Evolutionary conservation across 2,888 invertebrate species (phyloP).

Genomic region (Minunthozetes semirufus): DNA sequence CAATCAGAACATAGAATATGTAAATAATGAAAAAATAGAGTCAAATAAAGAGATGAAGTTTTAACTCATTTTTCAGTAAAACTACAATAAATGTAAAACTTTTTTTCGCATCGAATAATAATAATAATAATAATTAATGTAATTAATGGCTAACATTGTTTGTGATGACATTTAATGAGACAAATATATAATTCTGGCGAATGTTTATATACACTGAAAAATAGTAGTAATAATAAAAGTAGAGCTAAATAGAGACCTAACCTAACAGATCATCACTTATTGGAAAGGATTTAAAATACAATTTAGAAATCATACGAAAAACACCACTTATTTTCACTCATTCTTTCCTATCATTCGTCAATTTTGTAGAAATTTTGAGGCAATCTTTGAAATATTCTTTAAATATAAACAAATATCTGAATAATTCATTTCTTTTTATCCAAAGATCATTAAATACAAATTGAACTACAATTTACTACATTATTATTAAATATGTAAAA

Average conservation of each 20-base stretch:
- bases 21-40: not conserved
- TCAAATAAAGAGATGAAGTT: not conserved
- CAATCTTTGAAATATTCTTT: not conserved
- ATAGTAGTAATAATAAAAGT: constrained; percentile 3
- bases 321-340: not conserved
- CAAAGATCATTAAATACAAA: too few relatives aligned
- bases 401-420: not conserved
- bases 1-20: constrained; percentile 18
- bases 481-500: too few relatives aligned
- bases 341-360: not conserved
- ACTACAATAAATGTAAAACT: constrained; percentile 17
- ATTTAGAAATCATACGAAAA: not conserved
- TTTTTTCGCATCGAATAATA: constrained; percentile 10
- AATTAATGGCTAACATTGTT: constrained; percentile 3
- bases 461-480: too few relatives aligned
- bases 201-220: constrained; percentile 15
- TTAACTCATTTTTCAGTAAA: not conserved
- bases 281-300: not conserved
- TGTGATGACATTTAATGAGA: constrained; percentile 11
- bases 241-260: not conserved
- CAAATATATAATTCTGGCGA: not conserved
- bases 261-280: not conserved
- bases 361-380: too few relatives aligned
- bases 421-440: too few relatives aligned
- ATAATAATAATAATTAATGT: not conserved